phyloP scores from a whole-genome alignment of 2,113 vertebrate genomes.

The Genyomyrus donnyi region DNA sequence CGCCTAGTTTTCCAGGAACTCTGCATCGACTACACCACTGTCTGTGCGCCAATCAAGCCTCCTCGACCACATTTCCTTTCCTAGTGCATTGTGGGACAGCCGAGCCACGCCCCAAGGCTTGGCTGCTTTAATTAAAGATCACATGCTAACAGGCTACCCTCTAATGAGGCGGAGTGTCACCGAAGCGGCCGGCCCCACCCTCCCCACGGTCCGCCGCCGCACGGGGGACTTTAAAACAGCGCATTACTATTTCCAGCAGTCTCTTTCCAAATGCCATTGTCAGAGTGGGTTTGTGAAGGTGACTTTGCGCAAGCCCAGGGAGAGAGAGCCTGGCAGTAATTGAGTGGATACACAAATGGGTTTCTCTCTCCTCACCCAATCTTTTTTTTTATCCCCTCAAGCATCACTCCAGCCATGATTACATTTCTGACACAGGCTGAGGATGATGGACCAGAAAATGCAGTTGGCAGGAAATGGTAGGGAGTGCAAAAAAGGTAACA shows the following conservation, averaged over 20 bases:
- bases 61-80: neutral
- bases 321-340: neutral
- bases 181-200: neutral
- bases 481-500: conserved; percentile 7
- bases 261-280: conserved; percentile 14
- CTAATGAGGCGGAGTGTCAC: neutral
- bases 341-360: neutral
- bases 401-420: conserved; percentile 12
- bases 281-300: conserved; percentile 29
- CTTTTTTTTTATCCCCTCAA: conserved; percentile 6
- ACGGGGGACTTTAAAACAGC: neutral
- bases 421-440: conserved; percentile 11
- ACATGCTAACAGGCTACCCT: neutral
- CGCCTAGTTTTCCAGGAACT: neutral
- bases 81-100: conserved; percentile 18
- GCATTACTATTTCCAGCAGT: conserved; percentile 6
- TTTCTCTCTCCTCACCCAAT: conserved; percentile 4
- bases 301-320: neutral
- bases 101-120: neutral
- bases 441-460: conserved; percentile 14
- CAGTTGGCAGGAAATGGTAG: neutral
- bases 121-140: conserved; percentile 22
- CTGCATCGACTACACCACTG: neutral
- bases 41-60: neutral
- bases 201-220: no score